Evolutionary conservation across 2,888 invertebrate species (phyloP).

Genomic region (Orchesellides sinensis): DNA sequence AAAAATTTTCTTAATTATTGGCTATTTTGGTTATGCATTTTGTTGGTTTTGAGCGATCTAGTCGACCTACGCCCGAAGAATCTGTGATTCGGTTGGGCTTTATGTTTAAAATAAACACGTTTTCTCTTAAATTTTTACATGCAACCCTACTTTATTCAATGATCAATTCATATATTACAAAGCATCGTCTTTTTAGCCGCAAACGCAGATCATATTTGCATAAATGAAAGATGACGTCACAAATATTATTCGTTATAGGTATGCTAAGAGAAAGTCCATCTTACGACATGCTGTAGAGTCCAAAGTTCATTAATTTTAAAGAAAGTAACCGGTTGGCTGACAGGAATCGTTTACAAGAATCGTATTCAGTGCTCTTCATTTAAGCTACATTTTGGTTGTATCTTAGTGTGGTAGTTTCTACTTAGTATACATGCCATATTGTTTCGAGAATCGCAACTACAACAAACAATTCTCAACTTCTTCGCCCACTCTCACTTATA

Average conservation of each 20-base stretch:
- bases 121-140: slow-evolving; percentile 27
- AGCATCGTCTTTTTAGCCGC: not conserved
- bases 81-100: slow-evolving; percentile 41
- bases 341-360: not conserved
- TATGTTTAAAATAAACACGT: slow-evolving; percentile 54
- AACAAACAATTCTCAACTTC: not conserved
- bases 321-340: slow-evolving; percentile 49
- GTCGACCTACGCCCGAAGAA: slow-evolving; percentile 56
- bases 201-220: not conserved
- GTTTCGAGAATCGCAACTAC: too few species aligned
- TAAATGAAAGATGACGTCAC: slow-evolving; percentile 24
- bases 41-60: slow-evolving; percentile 68
- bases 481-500: not conserved
- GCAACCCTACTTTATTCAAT: not conserved
- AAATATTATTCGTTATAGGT: not conserved
- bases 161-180: not conserved
- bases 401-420: too few species aligned
- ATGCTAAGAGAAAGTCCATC: slow-evolving; percentile 46
- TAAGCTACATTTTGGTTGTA: not conserved
- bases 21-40: slow-evolving; percentile 46
- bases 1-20: slow-evolving; percentile 43
- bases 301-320: slow-evolving; percentile 43
- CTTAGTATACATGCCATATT: too few species aligned
- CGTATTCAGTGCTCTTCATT: not conserved
- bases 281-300: slow-evolving; percentile 15